These are phyloP conservation scores for Corythornis vintsioides DNA, from an alignment of 2,113 vertebrate genomes.

Conservation along the genomic window DNA sequence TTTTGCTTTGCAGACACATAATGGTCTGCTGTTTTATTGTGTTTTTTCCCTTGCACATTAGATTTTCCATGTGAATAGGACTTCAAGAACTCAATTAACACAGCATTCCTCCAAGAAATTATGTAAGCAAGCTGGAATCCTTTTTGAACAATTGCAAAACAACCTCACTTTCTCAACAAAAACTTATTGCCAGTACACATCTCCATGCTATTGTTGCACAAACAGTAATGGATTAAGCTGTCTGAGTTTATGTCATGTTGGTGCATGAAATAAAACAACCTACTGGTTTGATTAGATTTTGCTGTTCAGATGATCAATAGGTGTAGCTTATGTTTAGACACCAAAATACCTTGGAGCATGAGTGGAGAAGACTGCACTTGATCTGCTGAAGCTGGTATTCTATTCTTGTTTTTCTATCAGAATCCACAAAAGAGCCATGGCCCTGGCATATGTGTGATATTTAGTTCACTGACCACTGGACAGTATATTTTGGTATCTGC, in stretches of 20 bases:
- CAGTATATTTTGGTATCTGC: conserved; percentile 5
- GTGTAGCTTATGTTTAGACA: background rate
- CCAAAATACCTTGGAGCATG: background rate
- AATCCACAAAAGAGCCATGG: background rate
- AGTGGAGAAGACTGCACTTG: background rate
- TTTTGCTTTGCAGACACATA: conserved; percentile 34
- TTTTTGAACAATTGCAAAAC: conserved; percentile 18
- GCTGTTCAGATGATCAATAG: background rate
- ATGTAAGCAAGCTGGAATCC: conserved; percentile 16
- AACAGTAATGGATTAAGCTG: background rate
- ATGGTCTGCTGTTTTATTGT: background rate
- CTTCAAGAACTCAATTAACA: background rate
- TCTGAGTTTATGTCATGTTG: background rate
- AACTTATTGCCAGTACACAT: background rate
- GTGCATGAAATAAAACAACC: background rate
- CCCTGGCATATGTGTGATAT: background rate
- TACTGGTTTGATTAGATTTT: background rate
- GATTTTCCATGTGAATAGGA: conserved; percentile 55
- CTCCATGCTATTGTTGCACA: background rate
- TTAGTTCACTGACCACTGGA: background rate
- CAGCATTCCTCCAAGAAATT: background rate
- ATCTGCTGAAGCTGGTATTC: background rate
- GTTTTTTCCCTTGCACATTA: background rate
- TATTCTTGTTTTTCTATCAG: background rate
- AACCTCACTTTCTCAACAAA: background rate